Evolutionary conservation across 2,113 vertebrate genomes (phyloP).

Genomic region (Rhinogobius similis): DNA sequence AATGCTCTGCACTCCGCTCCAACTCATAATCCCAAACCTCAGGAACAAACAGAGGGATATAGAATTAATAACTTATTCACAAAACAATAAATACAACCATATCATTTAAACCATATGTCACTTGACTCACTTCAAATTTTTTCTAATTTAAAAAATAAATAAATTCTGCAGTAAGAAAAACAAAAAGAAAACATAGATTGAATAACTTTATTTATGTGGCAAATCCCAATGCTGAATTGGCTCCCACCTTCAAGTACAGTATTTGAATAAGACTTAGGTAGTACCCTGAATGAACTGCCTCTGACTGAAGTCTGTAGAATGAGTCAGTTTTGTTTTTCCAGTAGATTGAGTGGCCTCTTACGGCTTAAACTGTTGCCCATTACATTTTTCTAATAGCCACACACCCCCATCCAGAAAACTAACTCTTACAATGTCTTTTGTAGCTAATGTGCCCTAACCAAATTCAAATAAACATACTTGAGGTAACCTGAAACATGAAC

Average conservation of each 20-base stretch:
- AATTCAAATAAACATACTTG: constrained; percentile 7
- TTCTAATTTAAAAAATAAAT: neutral
- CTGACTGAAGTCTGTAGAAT: constrained; percentile 17
- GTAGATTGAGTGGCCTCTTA: constrained; percentile 29
- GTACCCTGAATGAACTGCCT: constrained; percentile 1
- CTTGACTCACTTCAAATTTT: too few species aligned
- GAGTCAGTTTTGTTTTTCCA: constrained; percentile 25
- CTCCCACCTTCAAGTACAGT: neutral
- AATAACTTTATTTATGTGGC: neutral
- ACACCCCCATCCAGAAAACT: neutral
- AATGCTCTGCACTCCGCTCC: constrained; percentile 92
- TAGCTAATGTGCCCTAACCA: constrained; percentile 5
- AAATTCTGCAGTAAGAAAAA: neutral
- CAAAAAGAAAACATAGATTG: neutral
- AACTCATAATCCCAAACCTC: constrained; percentile 94
- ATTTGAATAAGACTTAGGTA: constrained; percentile 1
- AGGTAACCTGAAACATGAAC: constrained; percentile 20
- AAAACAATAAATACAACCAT: neutral
- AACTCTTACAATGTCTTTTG: constrained; percentile 3
- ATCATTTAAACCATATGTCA: neutral
- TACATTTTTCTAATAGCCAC: constrained; percentile 17
- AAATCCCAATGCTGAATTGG: constrained; percentile 1
- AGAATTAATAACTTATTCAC: neutral
- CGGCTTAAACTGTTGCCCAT: constrained; percentile 24
- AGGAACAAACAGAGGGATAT: neutral